Base-by-base conservation (phyloP, 2,113 vertebrate species). In the Brachyistius frenatus region DNA sequence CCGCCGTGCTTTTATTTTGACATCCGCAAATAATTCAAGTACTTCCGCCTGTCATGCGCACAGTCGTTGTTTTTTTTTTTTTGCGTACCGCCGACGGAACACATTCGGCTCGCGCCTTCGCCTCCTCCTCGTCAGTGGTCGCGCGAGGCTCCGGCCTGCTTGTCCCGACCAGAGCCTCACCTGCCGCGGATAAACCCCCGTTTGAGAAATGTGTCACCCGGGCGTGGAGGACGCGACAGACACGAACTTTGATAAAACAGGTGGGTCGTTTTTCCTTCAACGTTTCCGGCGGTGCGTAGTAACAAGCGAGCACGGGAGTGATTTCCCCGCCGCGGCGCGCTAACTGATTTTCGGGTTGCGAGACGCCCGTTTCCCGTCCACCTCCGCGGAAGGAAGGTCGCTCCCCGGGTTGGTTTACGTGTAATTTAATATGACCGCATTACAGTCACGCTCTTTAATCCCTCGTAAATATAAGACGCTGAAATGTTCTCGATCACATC, bases 171-270 rank as follows among this genome's bases (percentile, higher is more conserved):
- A 23, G 23, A 23, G 49, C 47, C 10, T 71, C 15, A 56, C 67
- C 57, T 10, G 13, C 66, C 16, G 61, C 66, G 3, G 44, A 46
- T 2, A 72, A 73, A 73, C 63, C 65, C 62, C 62, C 85, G 70
- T 53, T 23, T 69, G 74, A 89, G 93, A 94, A 85, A 94, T 94
- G 94, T 85, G 84, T 92, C 86, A 70, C 62, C 75, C 68, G 86
- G 70, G 80, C 66, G 70, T 71, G 61, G 78, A 86, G 66, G 79
- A 78, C 85, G 68, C 67, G 81, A 94, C 67, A 88, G 81, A 83
- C 87, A 69, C 32, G 78, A 32, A 57, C 75, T 78, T 83, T 31
- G 72, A 62, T 36, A 86, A 79, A 86, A 79, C 69, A 68, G 91
- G 93, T 94, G 41, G 67, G 91, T 86, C 49, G 23, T 23, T 23